Evolutionary conservation across 2,113 vertebrate species (phyloP), one percentile per base, ranked within the genome.

Genomic region (Salvator merianae): DNA sequence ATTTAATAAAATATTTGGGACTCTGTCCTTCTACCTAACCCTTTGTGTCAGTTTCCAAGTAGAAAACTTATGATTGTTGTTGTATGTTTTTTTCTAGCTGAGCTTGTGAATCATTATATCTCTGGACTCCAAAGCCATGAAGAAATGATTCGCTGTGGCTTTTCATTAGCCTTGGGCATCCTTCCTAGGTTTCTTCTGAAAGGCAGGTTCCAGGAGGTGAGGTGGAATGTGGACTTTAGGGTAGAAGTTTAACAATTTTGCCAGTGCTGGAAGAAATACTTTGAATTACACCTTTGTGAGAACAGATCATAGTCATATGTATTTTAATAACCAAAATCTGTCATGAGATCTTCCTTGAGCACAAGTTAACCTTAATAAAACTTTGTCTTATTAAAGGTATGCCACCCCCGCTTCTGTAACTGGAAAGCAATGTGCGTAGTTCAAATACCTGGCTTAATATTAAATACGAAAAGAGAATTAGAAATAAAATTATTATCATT

Each of bases 121-220:
- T 90, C 93, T 1, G 96, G 97, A 1, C 97, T 99, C 50, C 95
- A 89, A 77, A 97, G 94, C 83, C 3, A 96, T 0, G 97, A 98
- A 93, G 96, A 98, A 88, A 95, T 97, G 95, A 96, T 96, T 40
- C 97, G 98, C 18, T 97, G 97, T 26, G 98, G 98, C 75, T 98
- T 97, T 86, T 96, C 98, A 7, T 94, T 97, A 40, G 98, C 98
- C n/a, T 93, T 99, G 82, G 98, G 98, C 26, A 95, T 96, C 76
- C 96, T 99, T 75, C 98, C 99, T 1, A 89, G 66, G 32, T 97
- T 97, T 91, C 95, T 99, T 88, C 95, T 99, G 59, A 95, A 86
- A 34, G 91, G 95, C 91, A 96, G 94, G 95, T 92, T 99, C 38
- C 96, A 94, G 32, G 97, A 97, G 98, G 98, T 99, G 90, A 94